Evolutionary conservation across 92 coral and sea anemone genomes (phyloP).

Genomic region (Actinostola sp.): DNA sequence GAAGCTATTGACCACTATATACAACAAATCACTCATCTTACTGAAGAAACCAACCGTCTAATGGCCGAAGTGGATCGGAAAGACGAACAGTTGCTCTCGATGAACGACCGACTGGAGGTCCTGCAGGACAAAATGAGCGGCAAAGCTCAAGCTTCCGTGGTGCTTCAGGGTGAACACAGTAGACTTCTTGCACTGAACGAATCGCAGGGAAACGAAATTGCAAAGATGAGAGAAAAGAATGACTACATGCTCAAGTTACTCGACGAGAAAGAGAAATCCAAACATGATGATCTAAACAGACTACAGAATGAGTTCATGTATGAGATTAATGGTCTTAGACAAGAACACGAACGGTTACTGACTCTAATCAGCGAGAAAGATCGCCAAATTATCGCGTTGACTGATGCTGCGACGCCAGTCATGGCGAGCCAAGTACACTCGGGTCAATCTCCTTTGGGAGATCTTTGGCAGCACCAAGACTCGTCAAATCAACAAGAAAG

Average conservation of each 20-base stretch:
- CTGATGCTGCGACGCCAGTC: slow-evolving; percentile 36
- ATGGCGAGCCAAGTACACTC: slow-evolving; percentile 3
- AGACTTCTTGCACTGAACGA: slow-evolving; percentile 87
- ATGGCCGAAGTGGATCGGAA: slow-evolving; percentile 79
- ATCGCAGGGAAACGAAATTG: slow-evolving; percentile 95
- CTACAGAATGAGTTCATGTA: slow-evolving; percentile 63
- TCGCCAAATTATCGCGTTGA: slow-evolving; percentile 69
- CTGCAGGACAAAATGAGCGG: slow-evolving; percentile 85
- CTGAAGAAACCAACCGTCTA: slow-evolving; percentile 72
- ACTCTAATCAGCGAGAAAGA: slow-evolving; percentile 86
- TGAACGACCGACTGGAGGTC: slow-evolving; percentile 86
- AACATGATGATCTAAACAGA: slow-evolving; percentile 53
- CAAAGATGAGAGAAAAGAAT: slow-evolving; percentile 79
- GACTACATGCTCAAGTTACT: slow-evolving; percentile 63
- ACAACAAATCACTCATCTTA: slow-evolving; percentile 66
- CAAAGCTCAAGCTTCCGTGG: slow-evolving; percentile 87
- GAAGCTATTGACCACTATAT: slow-evolving; percentile 73
- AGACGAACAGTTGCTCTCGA: slow-evolving; percentile 71
- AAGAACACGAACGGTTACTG: slow-evolving; percentile 87
- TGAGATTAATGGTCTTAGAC: slow-evolving; percentile 63
- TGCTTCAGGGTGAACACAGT: slow-evolving; percentile 85
- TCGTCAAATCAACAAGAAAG: slow-evolving; percentile 4
- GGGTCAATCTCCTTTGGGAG: slow-evolving; percentile 21
- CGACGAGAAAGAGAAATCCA: slow-evolving; percentile 69
- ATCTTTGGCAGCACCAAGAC: slow-evolving; percentile 7